Base-by-base conservation (phyloP, 2,888 invertebrate genomes). In the Apamea sordens region DNA sequence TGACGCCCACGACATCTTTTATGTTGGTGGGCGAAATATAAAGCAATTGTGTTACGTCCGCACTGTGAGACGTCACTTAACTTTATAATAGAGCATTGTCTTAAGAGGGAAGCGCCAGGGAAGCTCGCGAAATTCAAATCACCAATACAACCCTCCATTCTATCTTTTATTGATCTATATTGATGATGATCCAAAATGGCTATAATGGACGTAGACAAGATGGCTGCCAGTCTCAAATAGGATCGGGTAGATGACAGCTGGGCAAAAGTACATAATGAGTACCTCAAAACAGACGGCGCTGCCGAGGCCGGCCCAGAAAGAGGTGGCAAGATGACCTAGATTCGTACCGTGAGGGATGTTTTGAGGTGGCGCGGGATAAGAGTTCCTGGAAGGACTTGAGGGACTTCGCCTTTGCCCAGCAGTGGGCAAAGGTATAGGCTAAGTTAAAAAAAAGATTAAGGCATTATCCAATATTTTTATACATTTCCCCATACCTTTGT, bases 1-100 rank as follows among this genome's bases (percentile, higher is more conserved):
- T 56, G 73, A 79, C 85, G 56, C 84, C 84, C 63, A 84, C 87
- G 64, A 61, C 41, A 44, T 47, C n/a, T 83, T 71, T 76, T n/a
- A 64, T 47, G 41, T 53, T 56, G 24, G 50, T 36, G 21, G 32
- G 64, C 21, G 61, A 36, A 72, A 69, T 65, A 69, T 61, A 64
- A 68, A 50, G n/a, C 36, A 18, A 76, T 13, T 65, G 32, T 32
- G 5, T 70, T 64, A 59, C 13, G n/a, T 2, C 41, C 21, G 56
- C 18, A 79, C 13, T 64, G 32, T 47, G n/a, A 69, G 24, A 53
- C 24, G 2, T 47, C 15, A 56, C 13, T 32, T 28, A 56, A 50
- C 50, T 69, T 28, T 32, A 32, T 24, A 32, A 24, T 24, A 0
- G 1, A 50, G 32, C 53, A 50, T 32, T 69, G 4, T 69, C 47